A percentile compares a stretch with the other conserved stretches of the same genome.
Conservation (phyloP, 2,113 vertebrate genomes). For the Aplodontia rufa region DNA sequence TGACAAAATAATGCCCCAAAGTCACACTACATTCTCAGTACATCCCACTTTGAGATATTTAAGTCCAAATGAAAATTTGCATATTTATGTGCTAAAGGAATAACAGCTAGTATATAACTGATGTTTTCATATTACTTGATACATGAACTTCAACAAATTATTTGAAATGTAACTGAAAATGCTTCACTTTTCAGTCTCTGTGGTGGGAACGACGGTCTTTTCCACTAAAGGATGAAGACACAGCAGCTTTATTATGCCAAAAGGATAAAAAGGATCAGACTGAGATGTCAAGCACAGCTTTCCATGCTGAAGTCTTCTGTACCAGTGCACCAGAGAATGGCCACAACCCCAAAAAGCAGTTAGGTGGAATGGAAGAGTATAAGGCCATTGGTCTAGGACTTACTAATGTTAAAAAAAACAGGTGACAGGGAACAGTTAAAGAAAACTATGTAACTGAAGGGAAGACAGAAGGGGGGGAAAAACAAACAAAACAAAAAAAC, state of each 20-base stretch:
- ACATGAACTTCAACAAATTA: conserved; percentile 64
- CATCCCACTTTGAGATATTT: neutral
- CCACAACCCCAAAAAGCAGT: conserved; percentile 71
- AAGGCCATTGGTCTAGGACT: conserved; percentile 76
- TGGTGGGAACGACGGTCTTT: conserved; percentile 88
- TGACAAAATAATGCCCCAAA: neutral
- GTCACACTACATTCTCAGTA: neutral
- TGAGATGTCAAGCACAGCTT: conserved; percentile 74
- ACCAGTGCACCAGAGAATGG: conserved; percentile 67
- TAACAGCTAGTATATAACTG: conserved; percentile 39
- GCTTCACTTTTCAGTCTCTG: conserved; percentile 80
- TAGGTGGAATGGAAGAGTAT: conserved; percentile 75
- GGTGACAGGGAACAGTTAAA: conserved; percentile 83
- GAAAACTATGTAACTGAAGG: conserved; percentile 71
- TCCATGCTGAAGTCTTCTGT: conserved; percentile 67
- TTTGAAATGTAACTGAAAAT: conserved; percentile 68
- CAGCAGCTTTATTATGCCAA: conserved; percentile 81
- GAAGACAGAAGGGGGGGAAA: conserved; percentile 67
- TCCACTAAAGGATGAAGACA: conserved; percentile 84
- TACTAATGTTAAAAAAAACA: conserved; percentile 82
- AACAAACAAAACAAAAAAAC: no score
- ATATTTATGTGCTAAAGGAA: conserved; percentile 55
- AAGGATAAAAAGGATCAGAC: conserved; percentile 66
- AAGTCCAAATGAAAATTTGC: conserved; percentile 25
- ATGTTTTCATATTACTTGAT: conserved; percentile 42